A percentile compares a stretch with the other conserved stretches of the same genome.
These are phyloP conservation scores for Metridium senile DNA, from an alignment of 92 coral and sea anemone genomes.

Conservation along the genomic window DNA sequence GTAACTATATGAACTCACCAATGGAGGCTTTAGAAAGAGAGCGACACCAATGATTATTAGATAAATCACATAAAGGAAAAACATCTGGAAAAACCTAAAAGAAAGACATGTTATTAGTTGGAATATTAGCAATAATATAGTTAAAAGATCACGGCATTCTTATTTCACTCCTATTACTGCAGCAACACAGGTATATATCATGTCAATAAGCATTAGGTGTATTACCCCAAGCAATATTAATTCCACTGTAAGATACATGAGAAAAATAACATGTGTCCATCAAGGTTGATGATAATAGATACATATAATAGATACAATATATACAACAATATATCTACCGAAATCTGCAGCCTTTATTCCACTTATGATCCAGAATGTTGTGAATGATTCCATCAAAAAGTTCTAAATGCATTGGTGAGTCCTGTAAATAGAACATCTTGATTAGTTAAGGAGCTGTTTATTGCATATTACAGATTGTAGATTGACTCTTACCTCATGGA, in stretches of 20 bases:
- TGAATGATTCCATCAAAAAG: constrained; percentile 80
- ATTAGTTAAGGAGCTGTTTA: neutral
- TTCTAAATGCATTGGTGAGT: constrained; percentile 64
- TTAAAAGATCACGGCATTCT: no score
- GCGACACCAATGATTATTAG: constrained; percentile 69
- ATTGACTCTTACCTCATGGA: constrained; percentile 71
- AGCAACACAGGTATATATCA: no score
- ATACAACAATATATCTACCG: no score
- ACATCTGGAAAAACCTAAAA: constrained; percentile 73
- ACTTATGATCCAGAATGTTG: constrained; percentile 74
- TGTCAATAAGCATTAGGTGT: no score
- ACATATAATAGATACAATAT: no score
- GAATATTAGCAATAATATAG: no score
- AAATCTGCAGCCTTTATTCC: constrained; percentile 78
- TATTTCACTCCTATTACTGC: no score
- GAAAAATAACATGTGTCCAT: no score
- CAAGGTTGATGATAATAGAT: no score
- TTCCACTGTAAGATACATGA: no score
- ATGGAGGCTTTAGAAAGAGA: constrained; percentile 58
- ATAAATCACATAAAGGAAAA: constrained; percentile 59
- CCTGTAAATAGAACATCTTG: constrained; percentile 30
- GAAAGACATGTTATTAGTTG: neutral
- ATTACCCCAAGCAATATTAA: no score
- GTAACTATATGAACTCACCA: constrained; percentile 31
- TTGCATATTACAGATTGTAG: neutral